Conservation (phyloP, 2,113 vertebrate genomes). For the Myiozetetes cayanensis region DNA sequence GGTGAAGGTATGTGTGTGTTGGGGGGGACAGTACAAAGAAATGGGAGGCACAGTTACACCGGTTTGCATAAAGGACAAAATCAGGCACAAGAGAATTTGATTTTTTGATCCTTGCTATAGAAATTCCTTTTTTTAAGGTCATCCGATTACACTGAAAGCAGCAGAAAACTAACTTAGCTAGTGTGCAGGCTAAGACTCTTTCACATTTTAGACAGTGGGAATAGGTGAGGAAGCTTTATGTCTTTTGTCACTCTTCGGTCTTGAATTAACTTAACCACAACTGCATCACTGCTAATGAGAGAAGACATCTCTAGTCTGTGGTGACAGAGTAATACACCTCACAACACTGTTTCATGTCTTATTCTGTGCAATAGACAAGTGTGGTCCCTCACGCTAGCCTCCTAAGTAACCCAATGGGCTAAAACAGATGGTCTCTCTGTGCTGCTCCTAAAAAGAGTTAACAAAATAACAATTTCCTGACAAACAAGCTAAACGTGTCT, state of each 20-base stretch:
- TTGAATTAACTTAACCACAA: not conserved
- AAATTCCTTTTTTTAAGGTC: slow-evolving; percentile 27
- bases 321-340: not conserved
- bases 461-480: not conserved
- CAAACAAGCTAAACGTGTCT: not conserved
- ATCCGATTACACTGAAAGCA: not conserved
- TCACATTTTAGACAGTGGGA: not conserved
- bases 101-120: not conserved
- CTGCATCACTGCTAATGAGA: not conserved
- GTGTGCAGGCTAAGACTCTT: not conserved
- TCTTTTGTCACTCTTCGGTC: not conserved
- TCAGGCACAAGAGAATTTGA: not conserved
- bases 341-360: not conserved
- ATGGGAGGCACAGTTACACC: slow-evolving; percentile 2
- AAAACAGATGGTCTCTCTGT: not conserved
- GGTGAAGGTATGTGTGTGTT: slow-evolving; percentile 52
- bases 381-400: not conserved
- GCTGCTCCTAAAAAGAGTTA: not conserved
- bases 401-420: not conserved
- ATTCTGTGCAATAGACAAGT: not conserved
- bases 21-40: slow-evolving; percentile 20
- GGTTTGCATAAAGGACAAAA: slow-evolving; percentile 32
- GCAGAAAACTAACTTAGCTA: not conserved
- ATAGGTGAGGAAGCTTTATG: not conserved
- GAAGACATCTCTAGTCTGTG: not conserved